These are phyloP conservation scores for Macrochelys suwanniensis DNA, from an alignment of 2,797 vertebrate species.

Conservation along the genomic window DNA sequence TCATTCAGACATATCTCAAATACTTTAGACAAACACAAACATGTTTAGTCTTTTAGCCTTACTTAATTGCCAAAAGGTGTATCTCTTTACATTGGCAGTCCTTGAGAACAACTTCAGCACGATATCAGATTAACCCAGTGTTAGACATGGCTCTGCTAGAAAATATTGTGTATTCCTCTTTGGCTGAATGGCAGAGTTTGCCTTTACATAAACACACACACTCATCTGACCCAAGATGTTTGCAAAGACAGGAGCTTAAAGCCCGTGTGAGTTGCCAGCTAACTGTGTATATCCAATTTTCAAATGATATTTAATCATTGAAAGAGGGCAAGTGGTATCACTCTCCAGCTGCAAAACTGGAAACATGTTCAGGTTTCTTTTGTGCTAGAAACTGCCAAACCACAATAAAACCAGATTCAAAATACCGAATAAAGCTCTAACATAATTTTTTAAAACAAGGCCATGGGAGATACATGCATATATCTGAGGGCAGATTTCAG, in stretches of 20 bases:
- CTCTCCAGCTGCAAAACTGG: neutral
- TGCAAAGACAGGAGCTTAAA: neutral
- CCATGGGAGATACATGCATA: neutral
- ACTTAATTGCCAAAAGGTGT: neutral
- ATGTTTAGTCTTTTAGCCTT: neutral
- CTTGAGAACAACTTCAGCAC: neutral
- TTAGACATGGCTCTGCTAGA: neutral
- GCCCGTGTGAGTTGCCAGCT: accelerated
- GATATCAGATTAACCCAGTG: neutral
- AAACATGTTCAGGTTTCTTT: neutral
- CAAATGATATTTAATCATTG: neutral
- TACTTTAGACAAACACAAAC: neutral
- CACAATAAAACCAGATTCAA: neutral
- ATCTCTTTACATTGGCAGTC: slow-evolving; percentile 5
- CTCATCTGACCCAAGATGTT: neutral
- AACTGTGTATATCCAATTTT: neutral
- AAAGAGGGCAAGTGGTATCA: neutral
- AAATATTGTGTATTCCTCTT: neutral
- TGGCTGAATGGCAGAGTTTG: neutral
- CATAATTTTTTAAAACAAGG: neutral
- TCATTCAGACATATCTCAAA: neutral
- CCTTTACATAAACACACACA: neutral
- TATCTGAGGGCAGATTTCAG: accelerated
- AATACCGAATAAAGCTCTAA: neutral
- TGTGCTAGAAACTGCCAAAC: neutral